Conservation (phyloP, 2,888 invertebrate genomes). For the Neuroscelio doddi region DNA sequence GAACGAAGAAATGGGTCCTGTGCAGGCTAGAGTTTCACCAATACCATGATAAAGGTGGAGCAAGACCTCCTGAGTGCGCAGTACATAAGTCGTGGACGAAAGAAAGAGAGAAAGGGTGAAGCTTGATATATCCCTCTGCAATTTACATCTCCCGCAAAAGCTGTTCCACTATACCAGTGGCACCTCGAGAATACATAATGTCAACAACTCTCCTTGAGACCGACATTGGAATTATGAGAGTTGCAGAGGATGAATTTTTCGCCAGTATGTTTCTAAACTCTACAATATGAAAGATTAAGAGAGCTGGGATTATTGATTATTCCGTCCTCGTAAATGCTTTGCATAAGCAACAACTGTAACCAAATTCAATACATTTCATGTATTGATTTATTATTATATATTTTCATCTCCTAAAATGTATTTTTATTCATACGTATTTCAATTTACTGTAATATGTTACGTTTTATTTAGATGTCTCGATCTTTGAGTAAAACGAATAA, state of each 20-base stretch:
- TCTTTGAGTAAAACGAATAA: too few relatives aligned
- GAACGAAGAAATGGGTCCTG: constrained; percentile 19
- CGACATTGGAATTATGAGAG: constrained; percentile 35
- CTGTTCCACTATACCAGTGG: constrained; percentile 47
- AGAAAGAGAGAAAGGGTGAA: constrained; percentile 12
- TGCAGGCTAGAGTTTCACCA: constrained; percentile 52
- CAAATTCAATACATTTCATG: too few relatives aligned
- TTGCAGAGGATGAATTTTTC: constrained; percentile 8
- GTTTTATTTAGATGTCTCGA: too few relatives aligned
- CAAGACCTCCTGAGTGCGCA: constrained; percentile 1
- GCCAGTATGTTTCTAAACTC: too few relatives aligned
- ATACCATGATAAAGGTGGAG: constrained; percentile 55
- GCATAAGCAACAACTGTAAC: background rate
- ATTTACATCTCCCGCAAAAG: constrained; percentile 60
- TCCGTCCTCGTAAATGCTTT: background rate
- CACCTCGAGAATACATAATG: constrained; percentile 60
- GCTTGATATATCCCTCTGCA: constrained; percentile 62
- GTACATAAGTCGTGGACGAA: constrained; percentile 9
- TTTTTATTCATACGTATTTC: too few relatives aligned
- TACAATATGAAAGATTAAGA: background rate
- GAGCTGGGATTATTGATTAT: background rate
- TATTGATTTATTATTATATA: too few relatives aligned
- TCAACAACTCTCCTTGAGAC: constrained; percentile 15
- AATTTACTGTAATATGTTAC: too few relatives aligned
- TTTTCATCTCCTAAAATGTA: too few relatives aligned